Evolutionary conservation across 2,797 vertebrate genomes (phyloP), one percentile per base, ranked within the genome.

Genomic region (Hozukius guyotensis): DNA sequence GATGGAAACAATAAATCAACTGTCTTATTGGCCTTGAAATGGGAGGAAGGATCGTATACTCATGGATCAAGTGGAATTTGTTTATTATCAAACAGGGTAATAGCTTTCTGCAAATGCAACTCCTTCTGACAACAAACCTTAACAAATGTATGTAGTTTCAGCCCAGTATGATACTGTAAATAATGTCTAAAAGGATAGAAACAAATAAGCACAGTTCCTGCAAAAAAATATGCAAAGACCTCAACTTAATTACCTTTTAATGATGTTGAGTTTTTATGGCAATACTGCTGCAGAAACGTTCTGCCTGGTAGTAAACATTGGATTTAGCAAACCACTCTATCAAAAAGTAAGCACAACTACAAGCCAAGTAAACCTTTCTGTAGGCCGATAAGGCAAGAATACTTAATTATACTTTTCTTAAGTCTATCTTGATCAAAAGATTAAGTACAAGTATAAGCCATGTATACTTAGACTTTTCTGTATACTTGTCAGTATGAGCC

Each of bases 1-100:
- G 56, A 59, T 56, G 77, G 76, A 88, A 83, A 80, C 46, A 67
- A 71, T 82, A 75, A 11, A 82, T 88, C 78, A 77, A 1, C 20
- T 16, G 16, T 73, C 31, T 72, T 10, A 25, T 11, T 38, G 24
- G 32, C 24, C 24, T 49, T 7, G 77, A 61, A 83, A 77, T 52
- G 2, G 8, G 53, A 78, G 57, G 38, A 61, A 65, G 36, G 42
- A 53, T 46, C 6, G 4, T 34, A 34, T 8, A 8, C 3, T 67
- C 42, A 65, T 64, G 53, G 67, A 80, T 84, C 24, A 76, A 77
- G 38, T n/a, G 63, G 64, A 56, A 36, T 81, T 67, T 14, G 46
- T 62, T 72, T 29, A 72, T 65, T 69, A 77, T 75, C 18, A 56
- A 63, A 68, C 38, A 59, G 61, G 36, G 18, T 67, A 49, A 77